Base-by-base conservation (phyloP, 1,140 invertebrate species). In the Magallana ariakensis region DNA sequence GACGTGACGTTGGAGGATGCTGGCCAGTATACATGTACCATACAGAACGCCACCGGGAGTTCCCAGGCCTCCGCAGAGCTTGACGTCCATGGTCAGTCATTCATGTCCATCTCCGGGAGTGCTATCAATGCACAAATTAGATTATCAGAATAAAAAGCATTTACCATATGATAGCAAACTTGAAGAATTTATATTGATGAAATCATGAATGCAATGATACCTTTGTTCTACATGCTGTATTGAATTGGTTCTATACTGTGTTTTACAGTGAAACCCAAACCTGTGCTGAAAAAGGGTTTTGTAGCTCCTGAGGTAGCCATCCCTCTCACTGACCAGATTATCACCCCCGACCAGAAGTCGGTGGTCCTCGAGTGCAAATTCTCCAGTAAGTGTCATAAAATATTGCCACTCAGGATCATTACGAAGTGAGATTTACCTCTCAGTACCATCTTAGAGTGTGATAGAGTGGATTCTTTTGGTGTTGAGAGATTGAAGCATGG, bases 11-110 rank as follows among this genome's bases (percentile, higher is more conserved):
- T 97, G 16, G 97, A 98, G 26, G 98, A 99, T 94, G 97, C 98
- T 94, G 98, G 98, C 85, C 97, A 98, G 94, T 99, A 99, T 94
- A 98, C 97, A 0, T 99, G 98, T 94, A 97, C 97, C 81, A 98
- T 98, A 11, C 96, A 97, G 87, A 99, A 99, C 94, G 97, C 97
- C 92, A 98, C 97, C 91, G 98, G 98, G 57, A 87, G 85, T 46
- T 90, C 88, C 46, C 86, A 89, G 58, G 91, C 90, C 11, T 70
- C 90, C 6, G 92, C 92, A 46, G 92, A 93, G 66, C 91, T 94
- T 7, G 92, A 93, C 55, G 92, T 94, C 10, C 92, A 92, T 90
- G 92, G 93, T 94, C 87, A 91, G 92, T 90, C 26, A 53, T 75
- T 75, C 60, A 46, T 46, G 33, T 46, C 33, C 33, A 46, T 46